Evolutionary conservation across 1,140 invertebrate genomes (phyloP).

Genomic region (Asbolus verrucosus): DNA sequence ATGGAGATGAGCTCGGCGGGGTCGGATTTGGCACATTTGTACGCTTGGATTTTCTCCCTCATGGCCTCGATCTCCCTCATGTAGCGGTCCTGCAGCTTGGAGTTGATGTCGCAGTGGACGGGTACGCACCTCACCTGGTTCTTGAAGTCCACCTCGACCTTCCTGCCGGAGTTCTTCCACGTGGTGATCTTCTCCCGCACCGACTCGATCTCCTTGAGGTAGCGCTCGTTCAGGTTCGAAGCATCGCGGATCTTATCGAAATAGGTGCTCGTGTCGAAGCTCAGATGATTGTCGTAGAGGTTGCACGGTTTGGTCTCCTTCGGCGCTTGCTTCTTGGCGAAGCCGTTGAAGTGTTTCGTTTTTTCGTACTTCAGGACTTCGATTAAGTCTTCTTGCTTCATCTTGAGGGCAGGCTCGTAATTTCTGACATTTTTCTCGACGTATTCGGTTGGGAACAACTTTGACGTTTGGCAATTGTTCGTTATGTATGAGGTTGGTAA

Average conservation of each 20-base stretch:
- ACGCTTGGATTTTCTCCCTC: constrained; percentile 4
- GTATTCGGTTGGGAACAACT: constrained; percentile 51
- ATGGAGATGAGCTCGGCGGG: not conserved
- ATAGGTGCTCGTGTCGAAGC: constrained; percentile 61
- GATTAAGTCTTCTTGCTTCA: constrained; percentile 36
- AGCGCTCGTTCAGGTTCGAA: constrained; percentile 54
- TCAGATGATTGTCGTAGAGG: constrained; percentile 52
- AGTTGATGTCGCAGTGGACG: constrained; percentile 4
- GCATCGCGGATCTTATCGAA: constrained; percentile 59
- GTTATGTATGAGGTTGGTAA: constrained; percentile 63
- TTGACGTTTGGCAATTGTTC: constrained; percentile 61
- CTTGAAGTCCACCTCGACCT: not conserved
- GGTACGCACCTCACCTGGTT: constrained; percentile 38
- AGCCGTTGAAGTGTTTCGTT: constrained; percentile 47
- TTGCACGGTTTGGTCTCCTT: constrained; percentile 10
- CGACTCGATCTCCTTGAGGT: constrained; percentile 58
- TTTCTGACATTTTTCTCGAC: constrained; percentile 49
- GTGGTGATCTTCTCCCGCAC: constrained; percentile 54
- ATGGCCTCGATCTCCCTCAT: not conserved
- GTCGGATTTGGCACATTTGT: constrained; percentile 32
- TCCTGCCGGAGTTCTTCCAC: constrained; percentile 10
- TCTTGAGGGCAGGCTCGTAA: constrained; percentile 52
- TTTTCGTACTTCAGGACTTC: constrained; percentile 31
- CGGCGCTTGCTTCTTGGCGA: not conserved
- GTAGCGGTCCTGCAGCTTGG: not conserved